A percentile compares a stretch with the other conserved stretches of the same genome.
These are phyloP conservation scores for Monarcha castaneiventris DNA, from an alignment of 2,113 vertebrate genomes.

Conservation along the genomic window DNA sequence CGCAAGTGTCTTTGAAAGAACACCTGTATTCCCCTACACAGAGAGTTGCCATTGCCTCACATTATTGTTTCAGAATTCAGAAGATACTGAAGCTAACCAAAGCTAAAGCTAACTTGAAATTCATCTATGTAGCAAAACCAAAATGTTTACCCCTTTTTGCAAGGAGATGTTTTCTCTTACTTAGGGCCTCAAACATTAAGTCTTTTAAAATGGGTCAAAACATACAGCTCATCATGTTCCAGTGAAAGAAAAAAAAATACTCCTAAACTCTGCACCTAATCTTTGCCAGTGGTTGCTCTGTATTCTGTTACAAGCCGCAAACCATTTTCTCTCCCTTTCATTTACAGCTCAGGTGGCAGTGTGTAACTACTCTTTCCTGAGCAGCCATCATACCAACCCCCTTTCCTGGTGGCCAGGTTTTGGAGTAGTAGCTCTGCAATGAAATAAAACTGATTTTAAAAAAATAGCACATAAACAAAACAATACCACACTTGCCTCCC, in stretches of 20 bases:
- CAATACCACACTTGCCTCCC: no score
- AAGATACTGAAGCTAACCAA: not conserved
- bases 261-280: not conserved
- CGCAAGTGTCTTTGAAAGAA: not conserved
- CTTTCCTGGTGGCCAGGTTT: not conserved
- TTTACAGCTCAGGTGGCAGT: not conserved
- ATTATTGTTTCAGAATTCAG: not conserved
- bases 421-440: not conserved
- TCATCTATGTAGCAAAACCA: not conserved
- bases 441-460: not conserved
- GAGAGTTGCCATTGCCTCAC: not conserved
- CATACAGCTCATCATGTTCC: not conserved
- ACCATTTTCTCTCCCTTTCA: not conserved
- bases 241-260: not conserved
- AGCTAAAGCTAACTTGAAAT: not conserved
- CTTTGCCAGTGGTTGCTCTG: not conserved
- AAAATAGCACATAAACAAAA: not conserved
- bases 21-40: not conserved
- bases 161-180: not conserved
- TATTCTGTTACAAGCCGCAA: not conserved
- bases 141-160: not conserved
- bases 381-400: not conserved
- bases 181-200: not conserved
- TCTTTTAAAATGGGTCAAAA: constrained; percentile 21
- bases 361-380: not conserved